Evolutionary conservation across 92 coral and sea anemone genomes (phyloP), one percentile per base, ranked within the genome.

Genomic region (Epizoanthus fatuus): DNA sequence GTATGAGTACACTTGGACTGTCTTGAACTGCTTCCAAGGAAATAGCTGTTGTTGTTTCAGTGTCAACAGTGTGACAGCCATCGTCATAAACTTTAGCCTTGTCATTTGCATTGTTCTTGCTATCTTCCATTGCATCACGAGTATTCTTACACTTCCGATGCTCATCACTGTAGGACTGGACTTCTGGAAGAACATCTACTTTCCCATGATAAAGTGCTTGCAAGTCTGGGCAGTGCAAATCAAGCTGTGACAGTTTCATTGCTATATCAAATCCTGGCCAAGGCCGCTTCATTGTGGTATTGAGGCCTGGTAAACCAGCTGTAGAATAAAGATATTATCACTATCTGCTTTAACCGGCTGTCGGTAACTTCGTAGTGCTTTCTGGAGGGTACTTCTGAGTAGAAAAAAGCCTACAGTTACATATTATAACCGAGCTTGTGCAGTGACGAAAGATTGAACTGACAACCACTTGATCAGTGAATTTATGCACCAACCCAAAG

Each of bases 191-290:
- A 11, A 64, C 19, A 10, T 64, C 70, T 12, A 20, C 14, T 0
- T 13, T 29, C 3, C 70, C 70, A 29, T 35, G 45, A 64, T 20
- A 64, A 64, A 64, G 70, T 64, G 45, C 42, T 13, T 10, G 70
- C 7, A 64, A 40, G 2, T 64, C 70, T 64, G 70, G 70, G 44
- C 70, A 29, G 70, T 64, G 70, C 16, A 64, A n/a, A 64, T 64
- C 70, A 4, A 64, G 70, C 2, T 64, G 70, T 35, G 38, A 64
- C 70, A 64, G 5, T 10, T 64, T 64, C 15, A 35, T 64, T 4
- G 70, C 45, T 64, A 64, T 11, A 64, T 20, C 25, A 32, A 64
- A 64, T 35, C 70, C 70, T 7, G 70, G 70, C 70, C 70, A 64
- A 40, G 44, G 42, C 17, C 15, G 35, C 44, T 3, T 64, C n/a